Evolutionary conservation across 2,797 vertebrate species (phyloP).

Genomic region (Graptemys geographica): DNA sequence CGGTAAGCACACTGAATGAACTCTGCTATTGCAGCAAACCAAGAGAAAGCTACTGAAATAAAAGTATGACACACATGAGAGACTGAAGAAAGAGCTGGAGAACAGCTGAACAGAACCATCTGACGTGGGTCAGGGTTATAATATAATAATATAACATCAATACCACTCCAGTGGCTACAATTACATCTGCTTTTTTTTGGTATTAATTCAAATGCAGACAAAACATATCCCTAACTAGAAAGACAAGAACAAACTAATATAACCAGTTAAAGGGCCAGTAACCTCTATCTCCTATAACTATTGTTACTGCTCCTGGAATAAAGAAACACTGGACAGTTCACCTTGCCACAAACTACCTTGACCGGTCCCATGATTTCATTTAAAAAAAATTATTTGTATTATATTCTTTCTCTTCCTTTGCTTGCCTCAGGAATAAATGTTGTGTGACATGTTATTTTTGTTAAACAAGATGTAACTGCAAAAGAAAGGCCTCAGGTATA

Average conservation of each 20-base stretch:
- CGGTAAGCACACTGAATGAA: constrained; percentile 35
- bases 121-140: constrained; percentile 26
- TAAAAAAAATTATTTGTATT: background rate
- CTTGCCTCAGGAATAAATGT: constrained; percentile 24
- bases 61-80: constrained; percentile 63
- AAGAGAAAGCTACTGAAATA: constrained; percentile 21
- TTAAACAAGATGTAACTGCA: background rate
- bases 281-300: constrained; percentile 1
- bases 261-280: background rate
- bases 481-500: background rate
- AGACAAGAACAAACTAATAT: constrained; percentile 13
- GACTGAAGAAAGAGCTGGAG: constrained; percentile 59
- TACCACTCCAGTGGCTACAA: constrained; percentile 42
- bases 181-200: constrained; percentile 43
- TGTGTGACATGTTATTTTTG: background rate
- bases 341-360: background rate
- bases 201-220: constrained; percentile 71
- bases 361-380: background rate
- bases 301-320: background rate
- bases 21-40: constrained; percentile 45
- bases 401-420: background rate
- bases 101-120: constrained; percentile 48
- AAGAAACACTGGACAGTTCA: background rate
- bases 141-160: background rate
- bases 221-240: constrained; percentile 41